phyloP scores from a whole-genome alignment of 2,797 vertebrate genomes.

The Pseudochirops cupreus region DNA sequence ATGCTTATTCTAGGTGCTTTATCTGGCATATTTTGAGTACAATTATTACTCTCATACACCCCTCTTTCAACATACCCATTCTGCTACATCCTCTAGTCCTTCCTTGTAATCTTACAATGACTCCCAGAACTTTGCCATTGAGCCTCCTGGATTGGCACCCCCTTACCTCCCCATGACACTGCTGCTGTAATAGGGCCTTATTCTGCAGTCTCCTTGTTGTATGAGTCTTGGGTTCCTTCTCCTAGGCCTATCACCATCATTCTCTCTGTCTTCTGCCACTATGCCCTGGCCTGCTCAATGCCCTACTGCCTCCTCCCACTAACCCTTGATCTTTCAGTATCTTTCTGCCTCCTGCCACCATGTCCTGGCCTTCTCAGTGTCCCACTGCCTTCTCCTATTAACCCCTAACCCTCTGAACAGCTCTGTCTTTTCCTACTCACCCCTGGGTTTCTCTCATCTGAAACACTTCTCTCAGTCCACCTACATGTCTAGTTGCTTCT shows the following conservation, averaged over 20 bases:
- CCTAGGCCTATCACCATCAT: background rate
- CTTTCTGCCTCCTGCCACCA: background rate
- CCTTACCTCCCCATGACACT: background rate
- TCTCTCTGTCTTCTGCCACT: background rate
- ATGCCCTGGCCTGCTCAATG: background rate
- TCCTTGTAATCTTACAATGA: background rate
- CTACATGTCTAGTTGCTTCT: background rate
- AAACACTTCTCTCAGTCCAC: background rate
- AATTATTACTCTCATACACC: background rate
- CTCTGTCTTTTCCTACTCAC: background rate
- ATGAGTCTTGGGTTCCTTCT: constrained; percentile 7
- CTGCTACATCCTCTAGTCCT: constrained; percentile 28
- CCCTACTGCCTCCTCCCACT: background rate
- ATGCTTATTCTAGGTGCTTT: background rate
- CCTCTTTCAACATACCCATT: constrained; percentile 32
- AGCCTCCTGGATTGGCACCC: background rate
- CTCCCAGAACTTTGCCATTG: background rate
- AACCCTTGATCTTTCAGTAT: background rate
- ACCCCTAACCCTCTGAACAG: background rate
- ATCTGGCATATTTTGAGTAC: background rate
- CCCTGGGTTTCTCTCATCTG: background rate
- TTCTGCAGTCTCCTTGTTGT: background rate
- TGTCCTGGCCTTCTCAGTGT: background rate
- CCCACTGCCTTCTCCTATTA: background rate
- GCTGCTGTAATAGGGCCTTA: background rate